These are phyloP conservation scores for Chaetogeoica ovagalla DNA, from an alignment of 2,888 invertebrate genomes.

Conservation along the genomic window DNA sequence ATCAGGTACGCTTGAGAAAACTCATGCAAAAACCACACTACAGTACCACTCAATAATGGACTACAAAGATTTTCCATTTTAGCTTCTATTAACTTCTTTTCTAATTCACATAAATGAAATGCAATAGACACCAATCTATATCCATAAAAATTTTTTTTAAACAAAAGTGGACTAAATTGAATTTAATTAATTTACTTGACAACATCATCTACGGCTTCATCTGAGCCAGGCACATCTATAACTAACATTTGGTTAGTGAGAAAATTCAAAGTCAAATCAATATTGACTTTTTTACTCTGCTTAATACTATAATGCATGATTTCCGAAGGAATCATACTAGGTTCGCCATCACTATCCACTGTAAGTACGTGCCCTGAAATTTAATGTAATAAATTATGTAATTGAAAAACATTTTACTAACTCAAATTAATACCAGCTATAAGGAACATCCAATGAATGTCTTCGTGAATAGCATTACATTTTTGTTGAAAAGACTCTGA, in stretches of 20 bases:
- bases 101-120: constrained; percentile 74
- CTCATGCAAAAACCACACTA: constrained; percentile 78
- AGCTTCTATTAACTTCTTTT: constrained; percentile 72
- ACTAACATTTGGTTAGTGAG: constrained; percentile 61
- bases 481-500: constrained; percentile 46
- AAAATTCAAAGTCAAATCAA: constrained; percentile 63
- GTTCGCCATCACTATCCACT: constrained; percentile 71
- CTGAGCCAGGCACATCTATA: constrained; percentile 59
- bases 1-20: constrained; percentile 70
- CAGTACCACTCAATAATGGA: constrained; percentile 76
- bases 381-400: not conserved
- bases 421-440: constrained; percentile 61
- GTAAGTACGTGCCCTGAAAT: constrained; percentile 68
- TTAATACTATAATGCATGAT: constrained; percentile 68
- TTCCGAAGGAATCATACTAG: constrained; percentile 68
- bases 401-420: constrained; percentile 4
- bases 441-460: constrained; percentile 86
- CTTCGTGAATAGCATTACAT: constrained; percentile 76
- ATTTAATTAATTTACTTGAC: constrained; percentile 62
- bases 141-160: not conserved
- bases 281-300: constrained; percentile 61
- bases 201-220: constrained; percentile 64
- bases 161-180: not conserved
- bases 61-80: constrained; percentile 71
- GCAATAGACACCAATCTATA: constrained; percentile 70